Evolutionary conservation across 2,113 vertebrate genomes (phyloP).

Genomic region (Rhinogobius similis): DNA sequence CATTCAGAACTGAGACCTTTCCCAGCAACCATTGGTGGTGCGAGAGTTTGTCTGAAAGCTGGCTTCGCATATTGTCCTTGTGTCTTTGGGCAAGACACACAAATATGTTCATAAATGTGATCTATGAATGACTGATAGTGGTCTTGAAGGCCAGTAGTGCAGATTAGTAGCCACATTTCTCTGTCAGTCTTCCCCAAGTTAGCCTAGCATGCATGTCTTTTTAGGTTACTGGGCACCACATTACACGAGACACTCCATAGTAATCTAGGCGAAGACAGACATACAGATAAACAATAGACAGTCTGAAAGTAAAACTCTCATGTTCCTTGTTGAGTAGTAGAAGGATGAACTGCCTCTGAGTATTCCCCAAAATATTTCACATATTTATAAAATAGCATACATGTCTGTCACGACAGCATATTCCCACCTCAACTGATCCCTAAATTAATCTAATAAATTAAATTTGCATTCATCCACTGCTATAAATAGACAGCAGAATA

Average conservation of each 20-base stretch:
- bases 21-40: neutral
- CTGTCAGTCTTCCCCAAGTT: neutral
- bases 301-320: neutral
- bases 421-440: neutral
- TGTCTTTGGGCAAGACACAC: neutral
- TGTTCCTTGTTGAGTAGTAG: neutral
- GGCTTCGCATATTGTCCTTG: neutral
- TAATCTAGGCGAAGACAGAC: neutral
- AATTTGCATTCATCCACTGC: neutral
- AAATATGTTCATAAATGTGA: neutral
- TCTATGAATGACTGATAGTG: neutral
- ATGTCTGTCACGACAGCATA: neutral
- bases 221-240: neutral
- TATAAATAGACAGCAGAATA: constrained; percentile 9
- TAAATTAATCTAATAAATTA: neutral
- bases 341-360: neutral
- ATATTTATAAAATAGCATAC: neutral
- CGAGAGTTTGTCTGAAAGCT: neutral
- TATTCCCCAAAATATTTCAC: neutral
- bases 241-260: neutral
- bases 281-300: neutral
- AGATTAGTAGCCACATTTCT: neutral
- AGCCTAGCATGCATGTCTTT: neutral
- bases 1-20: too few species aligned
- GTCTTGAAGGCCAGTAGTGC: too few species aligned